Conservation (phyloP, 2,797 vertebrate genomes). For the Melanotaenia trifasciata region DNA sequence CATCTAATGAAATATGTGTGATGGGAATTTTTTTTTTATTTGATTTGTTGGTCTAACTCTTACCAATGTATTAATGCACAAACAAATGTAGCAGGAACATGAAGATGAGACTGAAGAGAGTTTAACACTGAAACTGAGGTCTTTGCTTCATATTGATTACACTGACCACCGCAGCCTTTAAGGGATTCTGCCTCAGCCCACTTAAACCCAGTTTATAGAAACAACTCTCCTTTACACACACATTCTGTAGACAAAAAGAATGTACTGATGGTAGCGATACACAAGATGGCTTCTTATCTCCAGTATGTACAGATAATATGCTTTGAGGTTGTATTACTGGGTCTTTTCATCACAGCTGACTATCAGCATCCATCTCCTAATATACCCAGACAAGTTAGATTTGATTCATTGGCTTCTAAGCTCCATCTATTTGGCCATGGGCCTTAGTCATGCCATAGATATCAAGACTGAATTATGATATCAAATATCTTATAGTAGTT, state of each 20-base stretch:
- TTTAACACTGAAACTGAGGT: slow-evolving; percentile 6
- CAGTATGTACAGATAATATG: slow-evolving; percentile 33
- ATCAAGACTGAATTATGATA: slow-evolving; percentile 57
- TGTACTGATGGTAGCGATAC: slow-evolving; percentile 35
- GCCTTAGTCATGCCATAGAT: slow-evolving; percentile 57
- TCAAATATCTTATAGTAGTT: slow-evolving; percentile 54
- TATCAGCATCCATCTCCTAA: slow-evolving; percentile 64
- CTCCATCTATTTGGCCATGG: slow-evolving; percentile 61
- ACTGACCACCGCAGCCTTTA: slow-evolving; percentile 11
- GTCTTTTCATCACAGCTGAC: slow-evolving; percentile 56
- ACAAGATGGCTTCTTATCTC: slow-evolving; percentile 46
- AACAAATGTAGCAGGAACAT: slow-evolving; percentile 27
- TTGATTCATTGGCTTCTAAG: slow-evolving; percentile 72
- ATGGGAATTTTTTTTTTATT: slow-evolving; percentile 14
- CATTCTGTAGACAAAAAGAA: slow-evolving; percentile 13
- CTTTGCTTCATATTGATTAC: slow-evolving; percentile 28
- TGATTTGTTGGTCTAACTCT: slow-evolving; percentile 15
- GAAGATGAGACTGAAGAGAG: slow-evolving; percentile 22
- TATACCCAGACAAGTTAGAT: slow-evolving; percentile 60
- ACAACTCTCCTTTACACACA: slow-evolving; percentile 11
- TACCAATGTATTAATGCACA: slow-evolving; percentile 2
- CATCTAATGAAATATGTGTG: slow-evolving; percentile 5
- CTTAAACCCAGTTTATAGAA: slow-evolving; percentile 21
- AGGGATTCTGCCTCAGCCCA: slow-evolving; percentile 18
- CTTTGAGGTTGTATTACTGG: slow-evolving; percentile 31